Conservation (phyloP, 1,140 invertebrate species). For the Phocides pigmalion region DNA sequence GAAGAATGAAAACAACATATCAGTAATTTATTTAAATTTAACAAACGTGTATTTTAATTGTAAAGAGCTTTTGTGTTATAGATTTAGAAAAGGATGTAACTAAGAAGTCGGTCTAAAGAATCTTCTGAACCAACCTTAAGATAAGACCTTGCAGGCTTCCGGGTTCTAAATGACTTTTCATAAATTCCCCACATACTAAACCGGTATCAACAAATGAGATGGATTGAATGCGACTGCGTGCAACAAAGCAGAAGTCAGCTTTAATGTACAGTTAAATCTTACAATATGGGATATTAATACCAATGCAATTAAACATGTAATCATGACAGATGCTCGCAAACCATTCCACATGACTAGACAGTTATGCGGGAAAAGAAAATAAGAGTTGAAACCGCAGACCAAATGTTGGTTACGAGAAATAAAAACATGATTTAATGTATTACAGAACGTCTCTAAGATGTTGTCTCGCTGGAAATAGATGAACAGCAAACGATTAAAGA, state of each 20-base stretch:
- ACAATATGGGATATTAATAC: constrained; percentile 32
- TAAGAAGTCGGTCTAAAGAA: no score
- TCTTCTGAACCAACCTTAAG: constrained; percentile 2
- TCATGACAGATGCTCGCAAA: constrained; percentile 23
- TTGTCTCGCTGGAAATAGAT: no score
- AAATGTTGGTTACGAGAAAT: constrained; percentile 18
- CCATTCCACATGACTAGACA: constrained; percentile 28
- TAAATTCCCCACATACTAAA: constrained; percentile 10
- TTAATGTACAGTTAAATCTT: constrained; percentile 26
- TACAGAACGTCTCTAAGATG: background rate
- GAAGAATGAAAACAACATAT: no score
- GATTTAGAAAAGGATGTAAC: no score
- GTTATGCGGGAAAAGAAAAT: constrained; percentile 10
- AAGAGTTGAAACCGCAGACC: background rate
- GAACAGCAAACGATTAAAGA: no score
- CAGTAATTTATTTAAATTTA: no score
- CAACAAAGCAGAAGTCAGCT: constrained; percentile 21
- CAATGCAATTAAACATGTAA: constrained; percentile 25
- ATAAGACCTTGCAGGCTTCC: no score
- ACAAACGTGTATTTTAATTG: no score
- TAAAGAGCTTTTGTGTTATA: no score
- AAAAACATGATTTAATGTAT: background rate
- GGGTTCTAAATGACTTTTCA: background rate
- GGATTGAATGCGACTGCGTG: background rate
- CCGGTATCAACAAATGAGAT: constrained; percentile 16